Evolutionary conservation across 2,113 vertebrate genomes (phyloP).

Genomic region (Donacobius atricapilla): DNA sequence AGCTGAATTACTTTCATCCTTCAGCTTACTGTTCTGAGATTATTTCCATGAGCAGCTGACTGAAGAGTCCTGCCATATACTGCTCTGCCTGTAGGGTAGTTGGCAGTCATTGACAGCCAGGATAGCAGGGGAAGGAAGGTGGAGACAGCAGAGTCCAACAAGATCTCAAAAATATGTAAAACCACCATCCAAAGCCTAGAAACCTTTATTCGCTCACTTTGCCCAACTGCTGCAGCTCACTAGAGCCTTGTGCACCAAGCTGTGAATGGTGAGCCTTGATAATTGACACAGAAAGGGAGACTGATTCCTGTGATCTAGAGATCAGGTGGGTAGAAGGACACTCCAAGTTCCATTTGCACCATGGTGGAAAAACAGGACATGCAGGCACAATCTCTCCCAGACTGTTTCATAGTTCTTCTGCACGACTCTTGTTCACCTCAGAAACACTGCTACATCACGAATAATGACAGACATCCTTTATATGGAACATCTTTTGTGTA

Average conservation of each 20-base stretch:
- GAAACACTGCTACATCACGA: not conserved
- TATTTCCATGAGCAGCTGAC: not conserved
- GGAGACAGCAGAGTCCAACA: not conserved
- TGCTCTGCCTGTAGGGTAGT: not conserved
- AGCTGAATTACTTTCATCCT: not conserved
- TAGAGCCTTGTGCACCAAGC: not conserved
- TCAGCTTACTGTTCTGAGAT: not conserved
- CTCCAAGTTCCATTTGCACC: not conserved
- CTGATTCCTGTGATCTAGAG: not conserved
- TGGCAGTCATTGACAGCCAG: not conserved
- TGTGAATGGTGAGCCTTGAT: not conserved
- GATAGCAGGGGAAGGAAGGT: not conserved
- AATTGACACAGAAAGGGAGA: not conserved
- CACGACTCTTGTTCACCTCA: not conserved
- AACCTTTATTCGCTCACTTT: not conserved
- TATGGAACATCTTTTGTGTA: not conserved
- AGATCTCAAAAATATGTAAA: not conserved
- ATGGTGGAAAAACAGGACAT: not conserved
- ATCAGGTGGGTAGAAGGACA: not conserved
- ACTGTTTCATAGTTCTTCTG: not conserved
- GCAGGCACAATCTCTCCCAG: not conserved
- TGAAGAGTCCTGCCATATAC: not conserved
- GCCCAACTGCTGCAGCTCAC: not conserved
- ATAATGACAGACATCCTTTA: not conserved
- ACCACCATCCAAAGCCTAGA: not conserved